These are phyloP conservation scores for Murina feae DNA, from an alignment of 2,113 vertebrate species.

Conservation along the genomic window DNA sequence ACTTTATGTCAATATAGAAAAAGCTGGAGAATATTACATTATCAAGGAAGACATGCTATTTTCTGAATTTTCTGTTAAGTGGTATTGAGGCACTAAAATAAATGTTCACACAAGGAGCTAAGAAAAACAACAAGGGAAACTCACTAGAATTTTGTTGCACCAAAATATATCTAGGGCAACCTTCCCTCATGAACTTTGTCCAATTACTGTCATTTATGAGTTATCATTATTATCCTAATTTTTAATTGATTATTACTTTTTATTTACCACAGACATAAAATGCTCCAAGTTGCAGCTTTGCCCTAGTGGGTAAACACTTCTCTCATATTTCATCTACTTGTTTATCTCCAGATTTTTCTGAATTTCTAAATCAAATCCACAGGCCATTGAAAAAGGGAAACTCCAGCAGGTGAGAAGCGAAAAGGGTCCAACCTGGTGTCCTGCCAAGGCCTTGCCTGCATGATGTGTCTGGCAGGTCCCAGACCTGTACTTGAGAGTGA, in stretches of 20 bases:
- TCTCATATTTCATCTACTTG: background rate
- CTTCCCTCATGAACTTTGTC: background rate
- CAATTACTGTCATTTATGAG: background rate
- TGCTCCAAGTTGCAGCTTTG: background rate
- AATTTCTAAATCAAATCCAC: constrained; percentile 18
- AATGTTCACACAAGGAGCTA: background rate
- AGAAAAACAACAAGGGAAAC: constrained; percentile 26
- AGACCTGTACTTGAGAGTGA: background rate
- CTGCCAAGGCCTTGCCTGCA: background rate
- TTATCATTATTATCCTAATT: background rate
- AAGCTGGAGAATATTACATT: background rate
- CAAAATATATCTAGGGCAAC: background rate
- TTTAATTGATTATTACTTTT: background rate
- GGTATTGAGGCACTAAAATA: background rate
- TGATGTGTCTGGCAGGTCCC: background rate
- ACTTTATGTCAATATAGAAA: constrained; percentile 19
- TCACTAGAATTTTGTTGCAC: background rate
- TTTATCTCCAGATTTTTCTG: background rate
- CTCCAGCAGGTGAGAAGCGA: background rate
- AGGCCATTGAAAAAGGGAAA: background rate
- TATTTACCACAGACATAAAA: background rate
- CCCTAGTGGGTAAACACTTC: background rate
- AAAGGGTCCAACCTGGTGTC: background rate
- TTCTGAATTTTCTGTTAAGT: background rate
- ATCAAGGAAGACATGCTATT: background rate